phyloP scores from a whole-genome alignment of 2,113 vertebrate genomes.

The Hemichromis elongatus region DNA sequence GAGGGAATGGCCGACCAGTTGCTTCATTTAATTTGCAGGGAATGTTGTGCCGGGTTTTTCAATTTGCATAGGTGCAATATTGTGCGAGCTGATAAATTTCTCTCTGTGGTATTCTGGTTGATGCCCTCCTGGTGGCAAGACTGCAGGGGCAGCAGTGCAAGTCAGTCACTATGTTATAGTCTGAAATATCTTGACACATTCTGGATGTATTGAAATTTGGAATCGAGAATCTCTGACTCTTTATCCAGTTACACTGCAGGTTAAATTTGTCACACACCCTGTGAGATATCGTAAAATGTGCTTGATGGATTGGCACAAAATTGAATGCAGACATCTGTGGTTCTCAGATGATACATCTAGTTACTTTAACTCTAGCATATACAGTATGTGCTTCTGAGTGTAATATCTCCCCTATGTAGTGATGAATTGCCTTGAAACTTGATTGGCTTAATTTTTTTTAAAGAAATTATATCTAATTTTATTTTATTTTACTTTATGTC shows the following conservation, averaged over 20 bases:
- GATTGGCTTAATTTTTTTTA: background rate
- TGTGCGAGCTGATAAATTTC: background rate
- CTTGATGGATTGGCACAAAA: background rate
- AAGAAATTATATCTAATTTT: background rate
- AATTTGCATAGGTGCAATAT: background rate
- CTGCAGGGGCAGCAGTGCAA: background rate
- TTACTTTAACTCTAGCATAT: background rate
- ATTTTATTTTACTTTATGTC: background rate
- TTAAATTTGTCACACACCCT: background rate
- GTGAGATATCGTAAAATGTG: background rate
- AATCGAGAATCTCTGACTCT: background rate
- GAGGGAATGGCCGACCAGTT: background rate
- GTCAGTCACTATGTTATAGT: background rate
- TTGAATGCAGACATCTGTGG: background rate
- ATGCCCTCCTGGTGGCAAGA: background rate
- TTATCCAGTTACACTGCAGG: background rate
- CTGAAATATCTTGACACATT: background rate
- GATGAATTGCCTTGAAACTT: background rate
- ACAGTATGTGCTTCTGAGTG: background rate
- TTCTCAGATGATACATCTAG: background rate
- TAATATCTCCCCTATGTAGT: background rate
- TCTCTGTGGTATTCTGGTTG: constrained; percentile 1
- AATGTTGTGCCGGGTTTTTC: background rate
- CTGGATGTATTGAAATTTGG: background rate
- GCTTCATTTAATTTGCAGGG: background rate